Evolutionary conservation across 2,113 vertebrate genomes (phyloP), one percentile per base, ranked within the genome.

Genomic region (Numida meleagris): DNA sequence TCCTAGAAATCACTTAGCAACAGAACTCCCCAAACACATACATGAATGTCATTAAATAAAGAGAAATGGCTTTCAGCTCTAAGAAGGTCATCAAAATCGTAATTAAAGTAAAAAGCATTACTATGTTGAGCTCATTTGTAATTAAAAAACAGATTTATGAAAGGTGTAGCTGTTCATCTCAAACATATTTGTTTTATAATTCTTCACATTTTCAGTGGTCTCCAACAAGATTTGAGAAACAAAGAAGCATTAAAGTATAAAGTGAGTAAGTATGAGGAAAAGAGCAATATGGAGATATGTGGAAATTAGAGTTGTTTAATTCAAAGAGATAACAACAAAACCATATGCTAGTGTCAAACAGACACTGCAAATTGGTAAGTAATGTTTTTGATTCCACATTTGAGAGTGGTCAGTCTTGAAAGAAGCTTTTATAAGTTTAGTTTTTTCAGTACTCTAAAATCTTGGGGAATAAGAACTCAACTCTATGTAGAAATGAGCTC

Each of bases 101-200:
- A 97, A 96, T 97, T 96, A 96, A 91, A 95, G 70, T 80, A 93
- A 94, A 97, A 95, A 67, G 33, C 67, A 89, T 93, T 91, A 94
- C 33, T 82, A 61, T 58, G 23, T 82, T 87, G 53, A 86, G 59
- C 59, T 94, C 48, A 94, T 91, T 94, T 93, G 59, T 81, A 92
- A 91, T 93, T 95, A 94, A 88, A 96, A 95, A 95, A 43, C 55
- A 95, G 74, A 93, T 90, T 84, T 95, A 91, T 89, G 88, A 61
- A 72, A 94, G 57, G 93, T 90, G 55, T 58, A 76, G 62, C 61
- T 90, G 71, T 97, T 96, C 12, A 88, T 92, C 86, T 92, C 81
- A 88, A 89, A 83, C 48, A 62, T 74, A 46, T 59, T 89, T 83
- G 59, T 92, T 93, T 97, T 76, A 74, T 80, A 93, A 84, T n/a